A percentile compares a stretch with the other conserved stretches of the same genome.
phyloP scores from a whole-genome alignment of 2,888 invertebrate species.

The Pollenia labialis region DNA sequence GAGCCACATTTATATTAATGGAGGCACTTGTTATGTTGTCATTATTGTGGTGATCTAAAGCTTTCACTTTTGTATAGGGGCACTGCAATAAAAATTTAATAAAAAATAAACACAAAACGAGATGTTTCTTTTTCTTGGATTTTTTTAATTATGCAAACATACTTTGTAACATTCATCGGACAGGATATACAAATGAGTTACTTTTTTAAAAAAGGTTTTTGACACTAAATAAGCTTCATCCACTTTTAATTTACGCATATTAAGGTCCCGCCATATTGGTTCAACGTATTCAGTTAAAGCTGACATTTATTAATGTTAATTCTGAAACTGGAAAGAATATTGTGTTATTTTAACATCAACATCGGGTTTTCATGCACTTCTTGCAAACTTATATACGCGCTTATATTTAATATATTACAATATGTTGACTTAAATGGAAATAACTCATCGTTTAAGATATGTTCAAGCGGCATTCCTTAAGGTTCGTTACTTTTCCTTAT shows the following conservation, averaged over 20 bases:
- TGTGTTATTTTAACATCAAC: neutral
- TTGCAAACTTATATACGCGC: no score
- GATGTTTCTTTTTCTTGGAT: neutral
- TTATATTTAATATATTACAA: no score
- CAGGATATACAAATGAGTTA: conserved; percentile 87
- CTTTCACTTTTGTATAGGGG: conserved; percentile 86
- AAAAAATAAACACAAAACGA: conserved; percentile 24
- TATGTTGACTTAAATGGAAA: no score
- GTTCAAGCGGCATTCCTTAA: no score
- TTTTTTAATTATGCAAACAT: conserved; percentile 78
- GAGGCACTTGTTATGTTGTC: conserved; percentile 75
- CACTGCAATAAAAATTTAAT: conserved; percentile 85
- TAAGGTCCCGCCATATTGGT: conserved; percentile 86
- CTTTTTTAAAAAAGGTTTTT: conserved; percentile 79
- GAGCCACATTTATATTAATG: conserved; percentile 85
- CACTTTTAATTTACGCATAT: conserved; percentile 86
- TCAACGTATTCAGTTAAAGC: conserved; percentile 86
- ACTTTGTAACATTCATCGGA: conserved; percentile 90
- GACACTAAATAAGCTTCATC: conserved; percentile 88
- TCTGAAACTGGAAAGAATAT: conserved; percentile 41
- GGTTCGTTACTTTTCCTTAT: no score
- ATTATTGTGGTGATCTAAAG: conserved; percentile 71
- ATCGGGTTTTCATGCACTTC: no score
- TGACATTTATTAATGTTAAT: conserved; percentile 79
- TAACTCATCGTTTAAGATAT: no score